These are phyloP conservation scores for Hemichromis elongatus DNA, from an alignment of 2,113 vertebrate species.

Conservation along the genomic window DNA sequence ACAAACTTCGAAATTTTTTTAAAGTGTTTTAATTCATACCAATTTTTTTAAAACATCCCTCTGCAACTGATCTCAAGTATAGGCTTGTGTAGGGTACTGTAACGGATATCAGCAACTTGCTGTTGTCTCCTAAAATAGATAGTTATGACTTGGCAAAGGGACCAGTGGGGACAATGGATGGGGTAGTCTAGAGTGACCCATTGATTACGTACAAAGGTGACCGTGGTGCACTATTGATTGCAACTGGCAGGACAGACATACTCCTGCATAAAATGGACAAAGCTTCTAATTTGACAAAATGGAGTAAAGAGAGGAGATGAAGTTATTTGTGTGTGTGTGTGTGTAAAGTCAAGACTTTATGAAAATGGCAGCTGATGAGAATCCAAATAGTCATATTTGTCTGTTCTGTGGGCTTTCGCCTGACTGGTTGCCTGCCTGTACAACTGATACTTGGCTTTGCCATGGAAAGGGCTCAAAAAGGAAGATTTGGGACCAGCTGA, in stretches of 20 bases:
- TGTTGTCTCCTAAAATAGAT: slow-evolving; percentile 48
- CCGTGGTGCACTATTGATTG: slow-evolving; percentile 60
- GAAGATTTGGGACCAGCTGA: slow-evolving; percentile 39
- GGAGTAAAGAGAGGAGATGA: background rate
- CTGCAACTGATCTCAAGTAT: slow-evolving; percentile 16
- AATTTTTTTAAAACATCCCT: background rate
- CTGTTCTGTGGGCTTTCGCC: slow-evolving; percentile 11
- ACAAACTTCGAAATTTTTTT: background rate
- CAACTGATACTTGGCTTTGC: slow-evolving; percentile 33
- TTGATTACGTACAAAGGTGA: slow-evolving; percentile 62
- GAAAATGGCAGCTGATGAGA: background rate
- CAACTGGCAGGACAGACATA: slow-evolving; percentile 22
- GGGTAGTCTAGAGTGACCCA: slow-evolving; percentile 48
- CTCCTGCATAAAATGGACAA: slow-evolving; percentile 1
- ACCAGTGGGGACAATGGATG: slow-evolving; percentile 15
- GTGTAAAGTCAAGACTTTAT: background rate
- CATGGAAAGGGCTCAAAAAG: slow-evolving; percentile 10
- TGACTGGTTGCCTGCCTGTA: slow-evolving; percentile 2
- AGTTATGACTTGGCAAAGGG: slow-evolving; percentile 61
- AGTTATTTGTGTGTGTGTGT: too few species aligned
- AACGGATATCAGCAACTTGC: slow-evolving; percentile 42
- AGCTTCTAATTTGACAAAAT: background rate
- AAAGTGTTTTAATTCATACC: background rate
- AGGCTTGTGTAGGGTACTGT: slow-evolving; percentile 4
- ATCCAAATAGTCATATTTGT: slow-evolving; percentile 12